Evolutionary conservation across 2,113 vertebrate species (phyloP).

Genomic region (Corynorhinus townsendii): DNA sequence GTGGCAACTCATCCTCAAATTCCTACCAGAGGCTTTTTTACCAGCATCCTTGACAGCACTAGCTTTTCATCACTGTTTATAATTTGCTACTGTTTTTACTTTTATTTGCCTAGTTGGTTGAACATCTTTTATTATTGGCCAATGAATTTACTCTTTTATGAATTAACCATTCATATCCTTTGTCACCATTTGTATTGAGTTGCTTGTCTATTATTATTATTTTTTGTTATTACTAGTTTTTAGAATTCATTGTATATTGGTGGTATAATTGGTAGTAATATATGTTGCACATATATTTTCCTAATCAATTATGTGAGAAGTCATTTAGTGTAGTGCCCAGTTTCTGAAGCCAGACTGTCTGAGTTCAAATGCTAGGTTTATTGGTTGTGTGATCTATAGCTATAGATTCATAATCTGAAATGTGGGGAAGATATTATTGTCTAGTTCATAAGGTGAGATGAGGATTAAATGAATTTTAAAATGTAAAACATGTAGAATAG

Average conservation of each 20-base stretch:
- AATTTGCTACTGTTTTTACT: background rate
- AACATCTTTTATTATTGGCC: background rate
- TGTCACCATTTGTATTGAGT: background rate
- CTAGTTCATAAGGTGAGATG: background rate
- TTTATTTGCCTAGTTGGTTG: background rate
- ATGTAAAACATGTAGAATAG: background rate
- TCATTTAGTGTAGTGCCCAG: background rate
- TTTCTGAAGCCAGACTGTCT: background rate
- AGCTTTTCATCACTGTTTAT: background rate
- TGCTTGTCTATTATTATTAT: background rate
- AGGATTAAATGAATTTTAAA: background rate
- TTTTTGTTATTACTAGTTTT: background rate
- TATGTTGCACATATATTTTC: background rate
- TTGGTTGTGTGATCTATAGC: background rate
- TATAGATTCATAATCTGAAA: background rate
- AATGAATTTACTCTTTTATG: background rate
- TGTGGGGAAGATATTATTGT: background rate
- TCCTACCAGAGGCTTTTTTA: background rate
- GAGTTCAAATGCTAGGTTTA: background rate
- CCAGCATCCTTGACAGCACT: background rate
- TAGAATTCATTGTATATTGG: background rate
- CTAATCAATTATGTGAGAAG: background rate
- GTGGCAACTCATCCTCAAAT: background rate
- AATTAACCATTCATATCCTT: background rate
- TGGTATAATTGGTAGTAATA: background rate